A percentile compares a stretch with the other conserved stretches of the same genome.
phyloP scores from a whole-genome alignment of 2,888 invertebrate genomes.

The Agrilus mali region DNA sequence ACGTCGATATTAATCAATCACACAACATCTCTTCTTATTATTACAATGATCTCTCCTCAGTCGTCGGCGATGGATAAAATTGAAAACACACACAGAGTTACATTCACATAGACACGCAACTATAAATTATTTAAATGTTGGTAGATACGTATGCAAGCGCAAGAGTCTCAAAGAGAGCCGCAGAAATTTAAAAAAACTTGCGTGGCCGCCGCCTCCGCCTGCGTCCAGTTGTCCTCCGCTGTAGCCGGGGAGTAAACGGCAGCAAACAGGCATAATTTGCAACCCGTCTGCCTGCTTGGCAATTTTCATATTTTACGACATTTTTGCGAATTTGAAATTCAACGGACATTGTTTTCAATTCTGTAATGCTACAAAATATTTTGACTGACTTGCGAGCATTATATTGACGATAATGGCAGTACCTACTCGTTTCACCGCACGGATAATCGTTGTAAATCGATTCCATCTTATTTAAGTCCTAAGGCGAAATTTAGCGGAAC shows the following conservation, averaged over 20 bases:
- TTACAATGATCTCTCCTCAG: conserved; percentile 15
- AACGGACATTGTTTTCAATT: background rate
- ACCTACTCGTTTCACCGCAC: too few relatives aligned
- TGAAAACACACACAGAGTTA: conserved; percentile 20
- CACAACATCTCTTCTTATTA: too few relatives aligned
- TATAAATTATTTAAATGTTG: conserved; percentile 38
- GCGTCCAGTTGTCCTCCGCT: too few relatives aligned
- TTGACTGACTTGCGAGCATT: too few relatives aligned
- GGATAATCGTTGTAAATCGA: too few relatives aligned
- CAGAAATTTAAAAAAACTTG: conserved; percentile 30
- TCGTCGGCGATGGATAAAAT: conserved; percentile 29
- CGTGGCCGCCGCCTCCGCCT: conserved; percentile 22
- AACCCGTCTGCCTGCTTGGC: conserved; percentile 7
- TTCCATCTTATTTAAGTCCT: too few relatives aligned
- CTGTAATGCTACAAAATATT: background rate
- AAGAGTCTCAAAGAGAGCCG: conserved; percentile 35
- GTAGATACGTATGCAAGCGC: conserved; percentile 36
- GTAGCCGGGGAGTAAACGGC: too few relatives aligned
- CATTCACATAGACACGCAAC: conserved; percentile 28
- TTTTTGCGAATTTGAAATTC: background rate
- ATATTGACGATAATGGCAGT: too few relatives aligned
- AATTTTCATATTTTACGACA: conserved; percentile 10
- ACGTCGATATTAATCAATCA: too few relatives aligned
- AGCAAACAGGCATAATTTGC: conserved; percentile 7
- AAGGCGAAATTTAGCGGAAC: too few relatives aligned